Percentiles rank a stretch among this genome's conserved stretches.
Evolutionary conservation across 2,113 vertebrate genomes (phyloP).

Genomic region (Galbula dea): DNA sequence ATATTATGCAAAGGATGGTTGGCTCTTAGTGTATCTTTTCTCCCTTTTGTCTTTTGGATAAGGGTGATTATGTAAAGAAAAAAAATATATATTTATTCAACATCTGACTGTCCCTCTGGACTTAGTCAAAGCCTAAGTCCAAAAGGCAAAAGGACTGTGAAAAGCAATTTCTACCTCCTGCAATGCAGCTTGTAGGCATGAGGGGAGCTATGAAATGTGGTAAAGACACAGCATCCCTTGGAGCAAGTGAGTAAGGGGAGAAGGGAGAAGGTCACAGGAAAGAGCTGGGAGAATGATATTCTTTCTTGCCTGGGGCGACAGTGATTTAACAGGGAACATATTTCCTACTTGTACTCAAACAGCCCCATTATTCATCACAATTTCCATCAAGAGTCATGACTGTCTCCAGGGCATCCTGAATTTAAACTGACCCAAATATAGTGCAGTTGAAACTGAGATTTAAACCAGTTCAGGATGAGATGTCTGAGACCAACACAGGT

Average conservation of each 20-base stretch:
- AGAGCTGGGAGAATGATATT: slow-evolving; percentile 1
- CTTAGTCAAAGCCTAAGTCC: not conserved
- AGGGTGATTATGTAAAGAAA: not conserved
- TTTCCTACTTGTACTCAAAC: slow-evolving; percentile 49
- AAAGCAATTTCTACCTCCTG: not conserved
- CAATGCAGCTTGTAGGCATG: not conserved
- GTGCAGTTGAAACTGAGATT: not conserved
- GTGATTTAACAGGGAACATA: slow-evolving; percentile 48
- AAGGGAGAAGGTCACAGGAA: slow-evolving; percentile 27
- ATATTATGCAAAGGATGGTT: not conserved
- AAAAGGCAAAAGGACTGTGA: not conserved
- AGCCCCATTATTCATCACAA: slow-evolving; percentile 41
- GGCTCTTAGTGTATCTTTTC: not conserved
- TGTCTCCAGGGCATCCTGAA: slow-evolving; percentile 50
- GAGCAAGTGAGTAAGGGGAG: not conserved
- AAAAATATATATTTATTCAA: not conserved
- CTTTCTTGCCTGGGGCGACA: slow-evolving; percentile 41
- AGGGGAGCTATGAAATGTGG: not conserved
- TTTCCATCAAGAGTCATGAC: slow-evolving; percentile 43
- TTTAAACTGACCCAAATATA: slow-evolving; percentile 56
- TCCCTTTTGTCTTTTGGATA: not conserved
- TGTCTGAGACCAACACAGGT: not conserved
- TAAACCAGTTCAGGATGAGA: slow-evolving; percentile 8
- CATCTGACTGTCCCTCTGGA: not conserved
- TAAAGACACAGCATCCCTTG: not conserved